phyloP scores from a whole-genome alignment of 2,888 invertebrate genomes.

The Diaphora mendica region DNA sequence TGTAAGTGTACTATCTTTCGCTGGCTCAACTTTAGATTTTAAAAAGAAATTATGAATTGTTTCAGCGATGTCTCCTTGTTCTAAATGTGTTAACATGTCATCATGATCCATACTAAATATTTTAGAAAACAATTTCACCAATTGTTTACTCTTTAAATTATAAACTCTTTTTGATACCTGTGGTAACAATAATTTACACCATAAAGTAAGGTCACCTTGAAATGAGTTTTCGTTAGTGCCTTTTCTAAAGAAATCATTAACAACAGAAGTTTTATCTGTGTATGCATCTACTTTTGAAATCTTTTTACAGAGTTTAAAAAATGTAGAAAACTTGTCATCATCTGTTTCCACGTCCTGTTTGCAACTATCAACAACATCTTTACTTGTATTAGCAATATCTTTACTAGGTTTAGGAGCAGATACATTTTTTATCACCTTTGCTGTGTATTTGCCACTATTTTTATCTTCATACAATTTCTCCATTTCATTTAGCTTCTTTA shows the following conservation, averaged over 20 bases:
- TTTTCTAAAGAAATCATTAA: slow-evolving; percentile 89
- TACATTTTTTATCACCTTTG: slow-evolving; percentile 75
- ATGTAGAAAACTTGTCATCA: slow-evolving; percentile 92
- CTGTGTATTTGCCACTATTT: slow-evolving; percentile 79
- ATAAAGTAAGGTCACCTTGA: slow-evolving; percentile 91
- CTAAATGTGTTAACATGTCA: slow-evolving; percentile 94
- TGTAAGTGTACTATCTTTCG: slow-evolving; percentile 89
- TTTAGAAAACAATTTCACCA: slow-evolving; percentile 94
- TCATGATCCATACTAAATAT: slow-evolving; percentile 91
- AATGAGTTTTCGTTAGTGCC: slow-evolving; percentile 88
- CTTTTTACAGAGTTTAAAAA: slow-evolving; percentile 91
- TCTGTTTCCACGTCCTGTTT: slow-evolving; percentile 61
- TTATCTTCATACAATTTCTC: slow-evolving; percentile 85
- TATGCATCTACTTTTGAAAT: slow-evolving; percentile 93
- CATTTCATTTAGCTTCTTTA: slow-evolving; percentile 88
- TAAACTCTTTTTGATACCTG: slow-evolving; percentile 94
- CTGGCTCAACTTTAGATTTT: slow-evolving; percentile 87
- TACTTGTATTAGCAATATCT: slow-evolving; percentile 23
- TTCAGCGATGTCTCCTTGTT: slow-evolving; percentile 96
- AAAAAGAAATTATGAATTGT: slow-evolving; percentile 93
- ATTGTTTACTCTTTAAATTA: slow-evolving; percentile 96
- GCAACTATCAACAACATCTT: slow-evolving; percentile 35
- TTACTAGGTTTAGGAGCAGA: slow-evolving; percentile 42
- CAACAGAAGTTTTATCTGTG: slow-evolving; percentile 91
- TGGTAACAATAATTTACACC: slow-evolving; percentile 94